Conservation (phyloP, 2,888 invertebrate genomes). For the Rugalucina vietnamica region DNA sequence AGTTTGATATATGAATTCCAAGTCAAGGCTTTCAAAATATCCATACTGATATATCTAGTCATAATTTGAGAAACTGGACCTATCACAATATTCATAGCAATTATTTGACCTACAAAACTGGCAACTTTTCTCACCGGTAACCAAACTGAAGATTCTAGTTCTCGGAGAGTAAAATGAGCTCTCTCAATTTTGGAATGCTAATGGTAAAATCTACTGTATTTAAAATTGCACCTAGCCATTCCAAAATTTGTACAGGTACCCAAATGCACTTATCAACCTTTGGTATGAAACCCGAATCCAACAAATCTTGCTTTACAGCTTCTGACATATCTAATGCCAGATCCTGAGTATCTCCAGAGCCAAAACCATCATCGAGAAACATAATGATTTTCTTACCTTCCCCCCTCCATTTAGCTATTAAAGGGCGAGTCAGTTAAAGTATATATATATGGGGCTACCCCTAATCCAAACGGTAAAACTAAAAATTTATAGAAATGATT, state of each 20-base stretch:
- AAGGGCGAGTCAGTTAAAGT: slow-evolving; percentile 11
- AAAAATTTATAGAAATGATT: slow-evolving; percentile 19
- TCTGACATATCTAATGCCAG: not conserved
- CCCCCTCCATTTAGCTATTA: slow-evolving; percentile 20
- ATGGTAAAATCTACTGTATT: not conserved
- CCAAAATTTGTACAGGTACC: slow-evolving; percentile 7
- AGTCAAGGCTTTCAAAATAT: not conserved
- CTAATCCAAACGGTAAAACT: slow-evolving; percentile 33
- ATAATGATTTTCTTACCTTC: slow-evolving; percentile 11
- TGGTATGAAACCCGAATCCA: slow-evolving; percentile 14
- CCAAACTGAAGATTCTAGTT: not conserved
- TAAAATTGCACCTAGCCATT: slow-evolving; percentile 10
- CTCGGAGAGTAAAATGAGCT: not conserved
- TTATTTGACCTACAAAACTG: slow-evolving; percentile 2
- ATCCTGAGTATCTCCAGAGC: not conserved
- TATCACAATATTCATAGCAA: slow-evolving; percentile 17
- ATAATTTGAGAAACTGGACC: not conserved
- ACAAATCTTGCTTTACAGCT: slow-evolving; percentile 3
- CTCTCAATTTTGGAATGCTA: slow-evolving; percentile 17
- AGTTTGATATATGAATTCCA: not conserved
- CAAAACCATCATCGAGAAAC: slow-evolving; percentile 29
- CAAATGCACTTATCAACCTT: slow-evolving; percentile 21
- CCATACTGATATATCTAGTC: slow-evolving; percentile 3
- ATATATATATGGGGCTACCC: slow-evolving; percentile 11
- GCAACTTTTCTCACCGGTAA: slow-evolving; percentile 9